Base-by-base conservation (phyloP, 2,888 invertebrate species). In the Andrena camellia region DNA sequence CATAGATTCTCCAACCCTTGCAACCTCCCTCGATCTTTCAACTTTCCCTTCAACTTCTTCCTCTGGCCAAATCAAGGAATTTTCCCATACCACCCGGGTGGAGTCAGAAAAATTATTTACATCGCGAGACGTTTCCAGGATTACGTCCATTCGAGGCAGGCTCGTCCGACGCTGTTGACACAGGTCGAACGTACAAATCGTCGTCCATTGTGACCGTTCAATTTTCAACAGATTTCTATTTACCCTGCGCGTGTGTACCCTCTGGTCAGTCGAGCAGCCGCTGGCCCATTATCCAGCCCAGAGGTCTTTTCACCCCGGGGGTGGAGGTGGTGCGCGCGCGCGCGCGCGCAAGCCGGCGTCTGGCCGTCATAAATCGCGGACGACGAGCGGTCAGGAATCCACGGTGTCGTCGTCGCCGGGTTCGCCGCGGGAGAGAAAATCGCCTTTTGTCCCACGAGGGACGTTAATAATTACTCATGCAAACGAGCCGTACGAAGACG, bases 381-480 rank as follows among this genome's bases (percentile, higher is more conserved):
- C 77, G 83, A 83, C 76, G 79, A 83, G 70, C 78, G 79, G 59
- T 52, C 82, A 75, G 76, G 82, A 82, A 86, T 86, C 63, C 81
- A 33, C 63, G 68, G 76, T 79, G 84, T 84, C 86, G 86, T 80
- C 81, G 79, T 85, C 86, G 77, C 81, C 83, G 78, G 42, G 71
- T 52, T 81, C 87, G 74, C 79, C 73, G 69, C 79, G 72, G 77
- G 81, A 83, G 86, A 88, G 88, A 90, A 89, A 85, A 86, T 88
- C 88, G 78, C 76, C 85, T 86, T 89, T 88, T 89, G 86, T 88
- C 83, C 86, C 78, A 42, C 23, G 57, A 31, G 67, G 75, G 78
- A 87, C 86, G 89, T 88, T 89, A 89, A 89, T 89, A 90, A 90
- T 89, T 89, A 90, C 90, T 85, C 85, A 83, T 85, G 88, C 85